Evolutionary conservation across 2,888 invertebrate genomes (phyloP).

Genomic region (Pachliopta kotzebuea): DNA sequence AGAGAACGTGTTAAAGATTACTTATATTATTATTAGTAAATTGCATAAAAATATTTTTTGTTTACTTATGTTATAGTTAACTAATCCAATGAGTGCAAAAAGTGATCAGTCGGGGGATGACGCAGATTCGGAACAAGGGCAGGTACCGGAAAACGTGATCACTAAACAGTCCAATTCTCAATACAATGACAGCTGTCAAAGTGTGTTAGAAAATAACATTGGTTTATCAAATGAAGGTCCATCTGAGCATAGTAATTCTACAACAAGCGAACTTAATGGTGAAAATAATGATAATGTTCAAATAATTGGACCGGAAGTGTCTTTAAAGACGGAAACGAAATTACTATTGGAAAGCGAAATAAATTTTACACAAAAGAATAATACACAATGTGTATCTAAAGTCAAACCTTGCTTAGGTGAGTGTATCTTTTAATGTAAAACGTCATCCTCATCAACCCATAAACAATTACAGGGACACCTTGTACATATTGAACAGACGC

Average conservation of each 20-base stretch:
- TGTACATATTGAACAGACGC: too few species aligned
- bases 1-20: too few species aligned
- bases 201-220: neutral
- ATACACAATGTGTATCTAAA: neutral
- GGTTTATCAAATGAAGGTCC: neutral
- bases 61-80: conserved; percentile 54
- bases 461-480: too few species aligned
- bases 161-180: conserved; percentile 22
- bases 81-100: conserved; percentile 55
- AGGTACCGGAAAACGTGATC: conserved; percentile 36
- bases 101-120: conserved; percentile 52
- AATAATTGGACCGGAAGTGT: neutral
- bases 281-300: neutral
- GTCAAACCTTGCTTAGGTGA: conserved; percentile 11
- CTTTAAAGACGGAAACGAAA: conserved; percentile 1
- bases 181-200: conserved; percentile 24
- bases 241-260: neutral
- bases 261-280: neutral
- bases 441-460: too few species aligned
- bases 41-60: neutral
- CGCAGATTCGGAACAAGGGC: conserved; percentile 55
- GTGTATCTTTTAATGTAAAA: neutral
- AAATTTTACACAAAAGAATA: conserved; percentile 7
- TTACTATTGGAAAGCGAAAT: conserved; percentile 16
- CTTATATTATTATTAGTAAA: too few species aligned